Evolutionary conservation across 2,888 invertebrate genomes (phyloP), one percentile per base, ranked within the genome.

Genomic region (Patella pellucida): DNA sequence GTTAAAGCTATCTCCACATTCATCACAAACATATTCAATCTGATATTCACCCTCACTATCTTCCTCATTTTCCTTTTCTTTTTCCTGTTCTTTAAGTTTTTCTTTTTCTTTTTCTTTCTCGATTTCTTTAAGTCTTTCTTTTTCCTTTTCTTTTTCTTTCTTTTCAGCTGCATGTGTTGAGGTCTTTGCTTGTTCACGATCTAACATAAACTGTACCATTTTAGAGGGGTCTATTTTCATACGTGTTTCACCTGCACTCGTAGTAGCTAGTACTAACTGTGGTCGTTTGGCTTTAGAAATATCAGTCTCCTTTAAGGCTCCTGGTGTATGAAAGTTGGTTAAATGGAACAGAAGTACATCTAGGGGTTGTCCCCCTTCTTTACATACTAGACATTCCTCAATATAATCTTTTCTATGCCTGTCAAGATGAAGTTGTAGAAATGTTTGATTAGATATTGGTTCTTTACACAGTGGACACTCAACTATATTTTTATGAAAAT

Each of bases 1-100:
- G 16, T 75, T 71, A 73, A 75, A 78, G 31, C 75, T 78, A 41
- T 75, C 78, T 9, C 78, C 78, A 69, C 78, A 78, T 5, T 75
- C 71, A 16, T 78, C 75, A 71, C 78, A 78, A 15, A 68, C 73
- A 62, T 62, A 62, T 15, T 62, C 62, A 9, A 62, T 62, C 12
- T 62, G 62, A 62, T 23, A 62, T 62, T 62, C 62, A 3, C 41
- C 41, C 41, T 41, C 41, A 9, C 41, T 41, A 41, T 41, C 41
- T 9, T 41, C 41, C 41, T 41, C 41, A 41, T 41, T 41, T 41
- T 41, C 5, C 41, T 4, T 41, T 41, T 41, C 41, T 41, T 41
- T 41, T 41, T 7, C 41, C 41, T 7, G 41, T 41, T 41, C 41
- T 41, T 41, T 41, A 7, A 9, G 9, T 41, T 41, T 41, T 41